Base-by-base conservation (phyloP, 2,888 invertebrate genomes). In the Sericinus montela region DNA sequence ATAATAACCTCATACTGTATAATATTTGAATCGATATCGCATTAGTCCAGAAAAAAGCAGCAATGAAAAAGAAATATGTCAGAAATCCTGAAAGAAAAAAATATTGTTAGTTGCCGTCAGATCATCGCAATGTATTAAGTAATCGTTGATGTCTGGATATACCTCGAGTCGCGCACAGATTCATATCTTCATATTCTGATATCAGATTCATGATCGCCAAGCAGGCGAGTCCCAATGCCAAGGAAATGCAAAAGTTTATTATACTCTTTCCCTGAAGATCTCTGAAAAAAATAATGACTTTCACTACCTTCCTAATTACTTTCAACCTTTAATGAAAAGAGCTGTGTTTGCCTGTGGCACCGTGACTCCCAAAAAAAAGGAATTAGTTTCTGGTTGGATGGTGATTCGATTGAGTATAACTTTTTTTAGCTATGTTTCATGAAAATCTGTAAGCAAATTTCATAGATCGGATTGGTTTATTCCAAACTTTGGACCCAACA, bases 31-130 rank as follows among this genome's bases (percentile, higher is more conserved):
- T 91, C 1, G 93, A 89, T 46, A 93, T 90, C n/a, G 92, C 80
- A 64, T 92, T 93, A 50, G 92, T 73, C 93, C 94, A 94, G 65
- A 93, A 93, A 69, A 93, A 93, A 35, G 91, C 86, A 0, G 90
- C 85, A 46, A 93, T 64, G 55, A 92, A 82, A 53, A 91, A 90
- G 64, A 87, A 91, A 60, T 92, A 92, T 3, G 86, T 68, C 14
- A 88, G 41, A 65, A 91, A 91, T 8, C 89, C 92, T 91, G 79
- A 55, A 83, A 74, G 36, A 37, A 25, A 66, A 56, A 1, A 15
- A 10, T 19, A 1, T 39, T 30, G 37, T 30, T 30, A 41, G 15
- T 8, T 29, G 19, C 3, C 19, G 5, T 19, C 8, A 25, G 4
- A 6, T 5, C 6, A 19, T 8, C 48, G 16, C 15, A 40, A 11